phyloP scores from a whole-genome alignment of 2,113 vertebrate genomes.

The Aramus guarauna region DNA sequence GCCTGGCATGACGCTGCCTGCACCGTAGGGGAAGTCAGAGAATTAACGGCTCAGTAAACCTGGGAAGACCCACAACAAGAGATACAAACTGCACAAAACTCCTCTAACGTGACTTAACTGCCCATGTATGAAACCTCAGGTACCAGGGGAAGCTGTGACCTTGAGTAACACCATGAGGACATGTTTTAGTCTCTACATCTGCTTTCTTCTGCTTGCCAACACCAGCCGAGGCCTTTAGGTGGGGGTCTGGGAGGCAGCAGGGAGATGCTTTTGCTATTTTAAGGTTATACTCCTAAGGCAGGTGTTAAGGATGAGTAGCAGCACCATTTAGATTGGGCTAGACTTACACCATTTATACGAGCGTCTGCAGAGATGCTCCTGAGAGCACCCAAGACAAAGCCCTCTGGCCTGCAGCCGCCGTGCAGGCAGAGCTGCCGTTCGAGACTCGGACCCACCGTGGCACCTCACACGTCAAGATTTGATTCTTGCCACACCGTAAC shows the following conservation, averaged over 20 bases:
- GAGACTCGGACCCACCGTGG: accelerated
- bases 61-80: background rate
- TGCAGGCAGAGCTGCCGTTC: background rate
- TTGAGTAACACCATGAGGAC: background rate
- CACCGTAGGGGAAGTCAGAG: accelerated
- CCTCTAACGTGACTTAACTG: background rate
- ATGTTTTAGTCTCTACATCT: background rate
- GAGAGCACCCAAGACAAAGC: background rate
- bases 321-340: background rate
- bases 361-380: background rate
- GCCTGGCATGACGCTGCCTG: accelerated
- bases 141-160: background rate
- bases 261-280: background rate
- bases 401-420: background rate
- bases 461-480: background rate
- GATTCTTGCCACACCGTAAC: background rate
- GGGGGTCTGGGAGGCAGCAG: background rate
- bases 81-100: background rate
- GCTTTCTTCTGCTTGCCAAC: background rate
- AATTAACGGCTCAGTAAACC: background rate
- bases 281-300: background rate
- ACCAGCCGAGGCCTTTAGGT: background rate
- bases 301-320: background rate
- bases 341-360: background rate
- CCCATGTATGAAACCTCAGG: background rate